Base-by-base conservation (phyloP, 2,888 invertebrate genomes). In the Latheticus oryzae region DNA sequence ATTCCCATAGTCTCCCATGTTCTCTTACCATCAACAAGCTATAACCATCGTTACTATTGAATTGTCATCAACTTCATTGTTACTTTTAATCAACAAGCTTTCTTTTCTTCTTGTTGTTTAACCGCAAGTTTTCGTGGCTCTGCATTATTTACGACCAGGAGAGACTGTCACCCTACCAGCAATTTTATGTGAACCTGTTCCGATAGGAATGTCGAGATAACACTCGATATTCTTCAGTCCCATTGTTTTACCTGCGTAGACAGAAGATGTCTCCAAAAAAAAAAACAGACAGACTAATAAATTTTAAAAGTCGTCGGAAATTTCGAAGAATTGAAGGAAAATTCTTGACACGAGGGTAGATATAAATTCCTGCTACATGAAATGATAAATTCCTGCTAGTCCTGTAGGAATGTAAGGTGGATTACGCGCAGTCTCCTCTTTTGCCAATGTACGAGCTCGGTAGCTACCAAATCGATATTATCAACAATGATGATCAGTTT, bases 161-260 rank as follows among this genome's bases (percentile, higher is more conserved):
- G 63, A 59, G 72, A 73, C 75, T 76, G 76, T 76, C 78, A 75
- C 74, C 66, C 71, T 75, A 77, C 74, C 76, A 75, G 74, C 71
- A 72, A 75, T 74, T 77, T 77, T 77, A 76, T 76, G 75, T 72
- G 74, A 72, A 71, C 73, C 76, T 69, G 73, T 74, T 71, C 69
- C 73, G 78, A 78, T 78, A 69, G 76, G 78, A 73, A 78, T 76
- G 74, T 68, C 62, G 68, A 76, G 78, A 78, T 78, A 77, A 76
- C 75, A 70, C 72, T 70, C 67, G 75, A 76, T 75, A 75, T 73
- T 75, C 74, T 70, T 70, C 61, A 67, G 66, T 65, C 63, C 72
- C 73, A 76, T 78, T 76, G 77, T 77, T 77, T 76, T 76, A 74
- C 71, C 61, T 61, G 54, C 48, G 40, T 15, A 43, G 43, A 30